Base-by-base conservation (phyloP, 2,888 invertebrate genomes). In the Beris chalybata region DNA sequence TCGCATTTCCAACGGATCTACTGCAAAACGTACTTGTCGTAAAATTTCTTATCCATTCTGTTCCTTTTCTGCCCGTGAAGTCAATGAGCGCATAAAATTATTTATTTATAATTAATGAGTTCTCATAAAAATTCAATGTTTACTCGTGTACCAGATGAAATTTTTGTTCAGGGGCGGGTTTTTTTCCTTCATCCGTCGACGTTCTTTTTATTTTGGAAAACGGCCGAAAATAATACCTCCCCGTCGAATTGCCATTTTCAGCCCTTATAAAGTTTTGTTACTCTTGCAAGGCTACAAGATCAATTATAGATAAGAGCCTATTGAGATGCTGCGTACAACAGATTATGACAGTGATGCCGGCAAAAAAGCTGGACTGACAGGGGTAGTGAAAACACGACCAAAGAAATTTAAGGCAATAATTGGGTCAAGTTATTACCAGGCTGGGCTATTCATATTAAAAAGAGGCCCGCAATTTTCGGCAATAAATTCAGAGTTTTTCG, bases 71-170 rank as follows among this genome's bases (percentile, higher is more conserved):
- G 13, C 11, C 11, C 50, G 50, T 4, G 15, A 52, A 50, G 61
- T 43, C 61, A 61, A 59, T 44, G 44, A 45, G 64, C 45, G 44
- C 54, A 64, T 64, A 54, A 64, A 64, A 64, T 64, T 64, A 64
- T 64, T 64, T 64, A 64, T 64, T 64, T 64, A 64, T 64, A 64
- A 64, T 64, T 64, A 64, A 64, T 64, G 64, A 64, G 50, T 64
- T 44, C 64, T 32, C 64, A 44, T 64, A 64, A 64, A 64, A 64
- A 45, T 64, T 64, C 64, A 64, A 64, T 64, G 64, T 64, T 54
- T 48, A 61, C 38, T 61, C 61, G 15, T 48, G 50, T 61, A 38
- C 22, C 11, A 50, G 52, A 61, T 61, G 61, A 61, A 61, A 61
- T 61, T 61, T 50, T 12, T 52, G 50, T 38, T 52, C 48, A 6